Percentiles rank a stretch among this genome's conserved stretches.
Evolutionary conservation across 2,888 invertebrate genomes (phyloP).

Genomic region (Drosophila rubida): DNA sequence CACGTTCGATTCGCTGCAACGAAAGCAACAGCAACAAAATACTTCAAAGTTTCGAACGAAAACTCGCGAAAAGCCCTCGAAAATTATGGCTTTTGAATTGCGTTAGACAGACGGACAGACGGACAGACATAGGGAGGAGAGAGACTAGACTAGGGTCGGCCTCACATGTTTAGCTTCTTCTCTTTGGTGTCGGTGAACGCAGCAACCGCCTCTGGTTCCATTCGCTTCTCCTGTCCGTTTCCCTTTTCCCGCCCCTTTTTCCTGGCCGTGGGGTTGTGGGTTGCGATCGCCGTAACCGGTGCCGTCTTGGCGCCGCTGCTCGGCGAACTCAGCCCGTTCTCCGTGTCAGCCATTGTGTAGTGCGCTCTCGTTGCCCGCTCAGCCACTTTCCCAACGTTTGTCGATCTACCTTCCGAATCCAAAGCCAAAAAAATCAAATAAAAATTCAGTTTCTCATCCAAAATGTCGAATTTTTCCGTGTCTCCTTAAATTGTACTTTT

Average conservation of each 20-base stretch:
- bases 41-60: no score
- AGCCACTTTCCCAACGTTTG: conserved; percentile 13
- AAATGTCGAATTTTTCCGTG: background rate
- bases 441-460: background rate
- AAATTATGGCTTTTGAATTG: no score
- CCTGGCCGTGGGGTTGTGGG: background rate
- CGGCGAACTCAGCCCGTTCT: background rate
- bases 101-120: no score
- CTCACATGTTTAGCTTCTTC: no score
- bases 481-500: background rate
- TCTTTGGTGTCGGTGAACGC: background rate
- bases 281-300: conserved; percentile 10
- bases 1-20: background rate
- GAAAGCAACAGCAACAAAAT: no score
- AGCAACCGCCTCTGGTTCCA: background rate
- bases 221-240: background rate
- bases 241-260: background rate
- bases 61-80: no score
- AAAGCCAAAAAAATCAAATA: background rate
- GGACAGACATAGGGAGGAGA: no score
- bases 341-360: conserved; percentile 18
- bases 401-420: conserved; percentile 5
- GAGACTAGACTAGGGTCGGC: no score
- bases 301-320: background rate
- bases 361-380: conserved; percentile 9